These are phyloP conservation scores for Heliornis fulica DNA, from an alignment of 2,113 vertebrate species.

Conservation along the genomic window DNA sequence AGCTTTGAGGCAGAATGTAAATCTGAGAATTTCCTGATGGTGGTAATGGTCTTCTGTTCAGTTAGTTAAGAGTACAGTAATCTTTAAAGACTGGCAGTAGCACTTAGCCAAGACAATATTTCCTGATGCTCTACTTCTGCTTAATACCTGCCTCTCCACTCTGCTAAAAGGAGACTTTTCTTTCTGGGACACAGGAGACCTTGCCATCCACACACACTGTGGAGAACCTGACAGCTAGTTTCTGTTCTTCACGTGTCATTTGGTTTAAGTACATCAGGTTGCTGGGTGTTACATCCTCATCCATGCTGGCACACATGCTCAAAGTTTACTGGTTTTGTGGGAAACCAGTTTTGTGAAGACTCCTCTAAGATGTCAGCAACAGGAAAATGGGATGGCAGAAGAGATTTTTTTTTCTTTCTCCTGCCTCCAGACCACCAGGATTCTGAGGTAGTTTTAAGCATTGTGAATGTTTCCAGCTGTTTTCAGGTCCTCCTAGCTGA, in stretches of 20 bases:
- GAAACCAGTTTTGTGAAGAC: not conserved
- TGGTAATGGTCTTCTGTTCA: not conserved
- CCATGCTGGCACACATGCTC: not conserved
- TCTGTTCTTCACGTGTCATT: fast-evolving
- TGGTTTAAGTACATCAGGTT: not conserved
- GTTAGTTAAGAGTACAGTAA: not conserved
- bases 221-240: not conserved
- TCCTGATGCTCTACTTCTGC: not conserved
- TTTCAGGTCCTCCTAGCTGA: not conserved
- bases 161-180: not conserved
- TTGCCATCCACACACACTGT: not conserved
- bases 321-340: not conserved
- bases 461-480: not conserved
- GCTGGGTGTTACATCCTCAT: not conserved
- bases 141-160: not conserved
- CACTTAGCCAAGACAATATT: not conserved
- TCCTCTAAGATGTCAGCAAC: not conserved
- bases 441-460: not conserved
- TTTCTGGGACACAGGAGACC: not conserved
- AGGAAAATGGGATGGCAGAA: not conserved
- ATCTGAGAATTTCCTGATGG: not conserved
- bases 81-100: not conserved
- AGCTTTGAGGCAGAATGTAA: not conserved
- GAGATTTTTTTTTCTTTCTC: not conserved
- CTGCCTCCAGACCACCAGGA: too few relatives aligned